Base-by-base conservation (phyloP, 2,797 vertebrate species). In the Hybognathus amarus region DNA sequence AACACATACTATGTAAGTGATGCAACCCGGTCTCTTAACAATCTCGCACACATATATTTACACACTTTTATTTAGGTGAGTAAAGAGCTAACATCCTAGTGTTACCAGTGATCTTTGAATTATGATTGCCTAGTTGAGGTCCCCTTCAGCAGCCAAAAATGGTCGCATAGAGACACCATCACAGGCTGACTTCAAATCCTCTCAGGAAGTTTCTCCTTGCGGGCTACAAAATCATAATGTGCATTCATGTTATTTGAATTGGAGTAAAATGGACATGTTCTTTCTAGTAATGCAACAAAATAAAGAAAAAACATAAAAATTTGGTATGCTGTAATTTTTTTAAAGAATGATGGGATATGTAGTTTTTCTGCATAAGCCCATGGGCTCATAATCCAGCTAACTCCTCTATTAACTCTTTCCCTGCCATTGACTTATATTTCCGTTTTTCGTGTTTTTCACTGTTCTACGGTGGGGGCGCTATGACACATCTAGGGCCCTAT, bases 1-100 rank as follows among this genome's bases (percentile, higher is more conserved):
- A 99, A 98, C 92, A 99, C 95, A 18, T 99, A 99, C 93, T 99
- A 99, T 88, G 98, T 99, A 93, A 97, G 98, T 96, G 86, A 56
- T 20, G 67, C 15, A 12, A 27, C 10, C 68, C 17, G 64, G 56
- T 42, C 38, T 27, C 42, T 61, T 6, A 27, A 74, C 45, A 56
- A 30, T 18, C 52, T 59, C 20, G 20, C 67, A 71, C 4, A 6
- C 18, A 9, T 12, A 70, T 38, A 22, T 27, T 24, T 20, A 56
- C 12, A 61, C 36, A 71, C 18, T 10, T 66, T 66, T 33, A 36
- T 66, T 36, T 66, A 20, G 20, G 33, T 10, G 52, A 40, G 73
- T 75, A 59, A 75, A 59, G 52, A 59, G 73, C 52, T 24, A 75
- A 59, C 52, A 59, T 76, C 22, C 6, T 59, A 56, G 33, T 52